Base-by-base conservation (phyloP, 2,888 invertebrate genomes). In the Ptychoptera contaminata region DNA sequence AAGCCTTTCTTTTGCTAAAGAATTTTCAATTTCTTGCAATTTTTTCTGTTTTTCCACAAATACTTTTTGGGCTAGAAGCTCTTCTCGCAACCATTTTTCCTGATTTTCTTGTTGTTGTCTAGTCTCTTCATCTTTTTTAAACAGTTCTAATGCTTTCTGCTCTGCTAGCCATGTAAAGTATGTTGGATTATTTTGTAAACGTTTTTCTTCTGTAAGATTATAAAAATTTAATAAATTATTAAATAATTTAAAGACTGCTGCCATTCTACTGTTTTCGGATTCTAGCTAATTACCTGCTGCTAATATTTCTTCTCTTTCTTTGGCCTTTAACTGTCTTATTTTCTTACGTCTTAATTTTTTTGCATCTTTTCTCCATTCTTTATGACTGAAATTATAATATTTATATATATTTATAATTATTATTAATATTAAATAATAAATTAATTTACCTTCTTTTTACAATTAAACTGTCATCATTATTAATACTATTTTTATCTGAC, bases 301-400 rank as follows among this genome's bases (percentile, higher is more conserved):
- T 46, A 60, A 54, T 43, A 54, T 44, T 48, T 60, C 60, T 57
- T 79, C 76, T 50, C 74, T 71, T 54, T 71, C 59, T 51, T 64
- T 67, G 2, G 85, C 86, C 44, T 61, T 54, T 52, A 61, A 56
- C 50, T 70, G 76, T 41, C 87, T 69, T 47, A 78, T 67, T 46
- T 71, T 71, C 60, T 78, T 77, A 47, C 86, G 71, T 63, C 85
- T 73, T 54, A 75, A 67, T 55, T 75, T 82, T 65, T 85, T 87
- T 1, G 74, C 80, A 48, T 73, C 55, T 63, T 76, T 78, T 53
- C 87, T 73, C 82, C 85, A 85, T 58, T 74, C 70, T 55, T 70
- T 72, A 23, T 23, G 23, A 23, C 23, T 23, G 23, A 7, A 23
- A 23, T 23, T 34, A 31, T 8, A 8, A 31, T 11, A 10, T 34